A percentile compares a stretch with the other conserved stretches of the same genome.
These are phyloP conservation scores for Luffia ferchaultella DNA, from an alignment of 2,888 invertebrate genomes.

Conservation along the genomic window DNA sequence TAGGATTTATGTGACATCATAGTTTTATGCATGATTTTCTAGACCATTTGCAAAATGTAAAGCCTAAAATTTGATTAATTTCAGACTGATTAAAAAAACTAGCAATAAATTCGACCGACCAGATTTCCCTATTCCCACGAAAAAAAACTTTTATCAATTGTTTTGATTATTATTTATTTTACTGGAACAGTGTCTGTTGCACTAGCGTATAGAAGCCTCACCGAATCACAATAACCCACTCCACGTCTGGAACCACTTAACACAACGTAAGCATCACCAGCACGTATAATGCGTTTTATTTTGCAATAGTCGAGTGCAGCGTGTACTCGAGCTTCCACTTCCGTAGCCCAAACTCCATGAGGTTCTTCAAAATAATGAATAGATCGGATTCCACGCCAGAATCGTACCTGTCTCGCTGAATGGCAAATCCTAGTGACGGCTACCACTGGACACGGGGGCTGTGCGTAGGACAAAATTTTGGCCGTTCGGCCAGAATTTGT, in stretches of 20 bases:
- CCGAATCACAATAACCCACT: conserved; percentile 48
- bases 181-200: conserved; percentile 32
- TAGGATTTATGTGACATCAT: too few relatives aligned
- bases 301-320: conserved; percentile 53
- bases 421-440: conserved; percentile 75
- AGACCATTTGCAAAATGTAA: too few relatives aligned
- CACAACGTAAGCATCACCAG: conserved; percentile 49
- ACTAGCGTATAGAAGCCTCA: conserved; percentile 47
- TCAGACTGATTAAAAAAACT: too few relatives aligned
- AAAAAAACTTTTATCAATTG: too few relatives aligned
- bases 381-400: conserved; percentile 60
- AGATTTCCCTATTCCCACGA: too few relatives aligned
- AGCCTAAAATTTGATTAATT: too few relatives aligned
- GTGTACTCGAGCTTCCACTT: conserved; percentile 41
- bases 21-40: too few relatives aligned
- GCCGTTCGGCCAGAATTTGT: conserved; percentile 79
- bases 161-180: too few relatives aligned
- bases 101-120: too few relatives aligned
- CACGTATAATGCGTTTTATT: conserved; percentile 40
- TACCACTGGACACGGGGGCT: conserved; percentile 78
- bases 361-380: conserved; percentile 55
- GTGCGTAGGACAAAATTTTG: conserved; percentile 71
- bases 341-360: conserved; percentile 34
- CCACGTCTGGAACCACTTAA: conserved; percentile 45
- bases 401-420: conserved; percentile 69